Evolutionary conservation across 2,888 invertebrate species (phyloP).

Genomic region (Macrosoma leucophasiata): DNA sequence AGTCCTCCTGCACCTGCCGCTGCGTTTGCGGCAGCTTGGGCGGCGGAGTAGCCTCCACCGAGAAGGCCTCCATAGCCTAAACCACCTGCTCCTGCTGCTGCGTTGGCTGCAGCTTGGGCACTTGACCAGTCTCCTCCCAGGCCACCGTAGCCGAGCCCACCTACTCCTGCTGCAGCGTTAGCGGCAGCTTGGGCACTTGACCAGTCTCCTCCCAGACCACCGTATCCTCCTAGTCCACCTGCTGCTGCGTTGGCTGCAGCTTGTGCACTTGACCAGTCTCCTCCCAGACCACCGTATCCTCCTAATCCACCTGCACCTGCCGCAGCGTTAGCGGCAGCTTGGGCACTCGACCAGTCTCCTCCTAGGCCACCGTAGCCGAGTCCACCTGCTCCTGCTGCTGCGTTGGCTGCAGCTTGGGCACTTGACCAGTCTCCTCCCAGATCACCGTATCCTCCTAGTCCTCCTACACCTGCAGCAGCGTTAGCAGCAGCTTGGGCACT

Average conservation of each 20-base stretch:
- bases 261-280: too few species aligned
- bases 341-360: constrained; percentile 12
- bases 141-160: constrained; percentile 13
- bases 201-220: constrained; percentile 6
- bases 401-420: constrained; percentile 22
- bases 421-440: constrained; percentile 13
- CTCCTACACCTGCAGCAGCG: constrained; percentile 14
- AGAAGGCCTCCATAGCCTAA: constrained; percentile 10
- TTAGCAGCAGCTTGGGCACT: constrained; percentile 24
- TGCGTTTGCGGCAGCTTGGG: constrained; percentile 20
- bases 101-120: constrained; percentile 22
- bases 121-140: constrained; percentile 16
- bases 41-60: constrained; percentile 16
- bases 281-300: constrained; percentile 12
- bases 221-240: too few species aligned
- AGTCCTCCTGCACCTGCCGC: constrained; percentile 10
- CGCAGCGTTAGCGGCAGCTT: too few species aligned
- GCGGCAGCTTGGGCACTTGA: constrained; percentile 12
- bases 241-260: too few species aligned
- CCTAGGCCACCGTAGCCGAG: constrained; percentile 12
- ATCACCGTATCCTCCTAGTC: constrained; percentile 9
- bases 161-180: constrained; percentile 10
- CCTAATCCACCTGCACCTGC: constrained; percentile 9
- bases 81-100: constrained; percentile 13
- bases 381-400: constrained; percentile 10